Base-by-base conservation (phyloP, 2,113 vertebrate genomes). In the Phylloscopus trochiloides region DNA sequence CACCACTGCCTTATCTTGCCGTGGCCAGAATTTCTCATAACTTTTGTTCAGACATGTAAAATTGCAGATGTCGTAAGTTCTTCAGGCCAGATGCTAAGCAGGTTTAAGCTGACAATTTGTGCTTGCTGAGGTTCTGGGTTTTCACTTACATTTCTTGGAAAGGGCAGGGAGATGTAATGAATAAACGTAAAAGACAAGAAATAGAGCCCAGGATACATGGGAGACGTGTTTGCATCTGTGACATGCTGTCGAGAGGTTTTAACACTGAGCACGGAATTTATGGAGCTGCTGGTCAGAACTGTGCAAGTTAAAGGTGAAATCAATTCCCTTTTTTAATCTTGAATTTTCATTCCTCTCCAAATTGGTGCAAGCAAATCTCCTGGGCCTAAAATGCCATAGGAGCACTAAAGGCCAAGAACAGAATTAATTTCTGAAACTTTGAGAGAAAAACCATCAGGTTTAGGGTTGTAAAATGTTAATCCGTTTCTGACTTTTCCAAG, bases 351-450 rank as follows among this genome's bases (percentile, higher is more conserved):
- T 92, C 71, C n/a, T 38, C n/a, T 92, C n/a, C 65, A 92, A 17
- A 90, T 54, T 47, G 67, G 63, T 76, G 68, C 71, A 74, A 51
- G 78, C 74, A 86, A 85, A 90, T 95, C 93, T 90, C 36, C 55
- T 26, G 59, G 43, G 55, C 55, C 67, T 74, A 61, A 94, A 96
- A 96, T 95, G 82, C 88, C 85, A 67, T 16, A 51, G 78, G 85
- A 90, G 59, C 59, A 74, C 42, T 55, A 47, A 40, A 92, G 76
- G 92, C 90, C 82, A 93, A 86, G 59, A 95, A 57, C 24, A 61
- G 81, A 94, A 94, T 96, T 92, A 92, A 90, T 93, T 97, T 94
- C 63, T 84, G 75, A 38, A 92, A 74, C 67, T 94, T 83, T 63
- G 63, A 88, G 59, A 62, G 84, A 73, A 95, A 94, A 96, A 16